Conservation (phyloP, 64 coral and sea anemone species). For the Trachythela sp. region DNA sequence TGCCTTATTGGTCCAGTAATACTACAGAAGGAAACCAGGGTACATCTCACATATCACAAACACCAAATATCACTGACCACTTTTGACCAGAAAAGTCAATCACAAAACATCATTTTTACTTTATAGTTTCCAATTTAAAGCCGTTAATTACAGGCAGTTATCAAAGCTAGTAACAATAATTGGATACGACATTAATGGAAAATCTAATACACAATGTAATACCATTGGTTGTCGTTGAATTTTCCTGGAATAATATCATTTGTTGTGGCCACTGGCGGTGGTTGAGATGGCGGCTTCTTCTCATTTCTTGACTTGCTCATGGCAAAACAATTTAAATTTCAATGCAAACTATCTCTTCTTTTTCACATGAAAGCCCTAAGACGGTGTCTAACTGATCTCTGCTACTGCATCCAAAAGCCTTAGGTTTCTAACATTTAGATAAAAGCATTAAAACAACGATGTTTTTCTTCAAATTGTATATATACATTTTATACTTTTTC, state of each 20-base stretch:
- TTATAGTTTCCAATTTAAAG: too few species aligned
- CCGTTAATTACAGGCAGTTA: too few species aligned
- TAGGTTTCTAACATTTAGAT: background rate
- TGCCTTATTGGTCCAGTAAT: too few species aligned
- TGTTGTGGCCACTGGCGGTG: constrained; percentile 62
- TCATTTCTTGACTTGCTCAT: constrained; percentile 98
- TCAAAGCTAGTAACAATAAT: too few species aligned
- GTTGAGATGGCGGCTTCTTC: constrained; percentile 88
- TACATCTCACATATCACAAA: too few species aligned
- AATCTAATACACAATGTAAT: background rate
- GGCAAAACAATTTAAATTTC: constrained; percentile 26
- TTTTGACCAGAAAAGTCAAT: background rate
- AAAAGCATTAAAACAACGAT: background rate
- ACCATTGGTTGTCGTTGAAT: constrained; percentile 96
- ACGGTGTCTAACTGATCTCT: background rate
- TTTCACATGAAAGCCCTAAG: background rate
- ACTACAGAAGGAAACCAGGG: too few species aligned
- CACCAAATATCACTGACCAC: background rate
- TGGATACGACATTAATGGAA: background rate
- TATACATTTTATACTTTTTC: background rate
- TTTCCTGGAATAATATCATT: constrained; percentile 96
- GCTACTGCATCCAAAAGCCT: background rate
- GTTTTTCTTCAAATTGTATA: background rate
- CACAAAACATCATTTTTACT: too few species aligned
- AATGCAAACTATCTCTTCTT: background rate